phyloP scores from a whole-genome alignment of 2,113 vertebrate genomes.

The Orcinus orca region DNA sequence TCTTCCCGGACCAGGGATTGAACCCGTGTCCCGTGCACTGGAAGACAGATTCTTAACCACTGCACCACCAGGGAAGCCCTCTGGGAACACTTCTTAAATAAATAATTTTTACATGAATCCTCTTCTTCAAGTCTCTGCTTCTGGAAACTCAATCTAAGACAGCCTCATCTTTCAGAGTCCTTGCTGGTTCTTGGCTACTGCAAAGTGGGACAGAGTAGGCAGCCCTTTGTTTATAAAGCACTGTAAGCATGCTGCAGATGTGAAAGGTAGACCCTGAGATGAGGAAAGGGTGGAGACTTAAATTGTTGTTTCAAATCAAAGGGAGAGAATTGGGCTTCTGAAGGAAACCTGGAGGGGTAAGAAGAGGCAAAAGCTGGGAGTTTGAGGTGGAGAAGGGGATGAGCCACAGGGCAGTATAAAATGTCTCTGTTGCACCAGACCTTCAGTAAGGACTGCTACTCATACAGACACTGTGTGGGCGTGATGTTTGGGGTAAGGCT shows the following conservation, averaged over 20 bases:
- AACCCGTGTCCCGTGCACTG: too few relatives aligned
- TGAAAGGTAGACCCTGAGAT: neutral
- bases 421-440: neutral
- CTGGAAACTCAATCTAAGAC: neutral
- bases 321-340: neutral
- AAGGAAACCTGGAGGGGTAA: neutral
- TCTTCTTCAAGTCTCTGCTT: constrained; percentile 14
- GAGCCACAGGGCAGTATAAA: neutral
- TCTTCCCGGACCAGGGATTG: too few relatives aligned
- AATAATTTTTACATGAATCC: neutral
- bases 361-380: neutral
- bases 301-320: neutral
- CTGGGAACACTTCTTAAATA: neutral
- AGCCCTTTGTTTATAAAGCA: neutral
- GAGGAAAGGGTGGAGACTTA: neutral
- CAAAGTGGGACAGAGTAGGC: neutral
- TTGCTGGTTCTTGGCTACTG: neutral
- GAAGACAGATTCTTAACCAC: too few relatives aligned
- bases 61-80: too few relatives aligned
- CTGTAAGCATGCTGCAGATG: neutral
- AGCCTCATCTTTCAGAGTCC: neutral
- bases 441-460: neutral
- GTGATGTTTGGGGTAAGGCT: neutral
- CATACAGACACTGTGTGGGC: neutral
- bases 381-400: neutral